A percentile compares a stretch with the other conserved stretches of the same genome.
Conservation (phyloP, 2,113 vertebrate species). For the Leptobrachium leishanense region DNA sequence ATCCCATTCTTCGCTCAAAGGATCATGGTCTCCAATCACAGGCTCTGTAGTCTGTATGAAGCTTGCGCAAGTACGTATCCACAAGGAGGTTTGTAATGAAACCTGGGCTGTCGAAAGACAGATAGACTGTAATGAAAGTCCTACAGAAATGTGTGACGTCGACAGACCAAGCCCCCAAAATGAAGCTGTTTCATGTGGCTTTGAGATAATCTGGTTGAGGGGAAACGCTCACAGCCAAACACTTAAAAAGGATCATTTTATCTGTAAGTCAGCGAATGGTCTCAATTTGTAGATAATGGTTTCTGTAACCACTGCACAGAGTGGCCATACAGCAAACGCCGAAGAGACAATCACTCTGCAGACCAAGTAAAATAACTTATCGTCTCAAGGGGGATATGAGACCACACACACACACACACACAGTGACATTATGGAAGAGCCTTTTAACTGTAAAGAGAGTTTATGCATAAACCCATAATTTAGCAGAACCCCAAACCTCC, state of each 20-base stretch:
- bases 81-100: background rate
- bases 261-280: slow-evolving; percentile 25
- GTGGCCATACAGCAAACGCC: background rate
- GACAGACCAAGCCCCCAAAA: slow-evolving; percentile 1
- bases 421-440: too few relatives aligned
- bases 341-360: too few relatives aligned
- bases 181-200: slow-evolving; percentile 25
- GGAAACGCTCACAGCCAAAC: slow-evolving; percentile 30
- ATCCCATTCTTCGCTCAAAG: too few relatives aligned
- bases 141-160: background rate
- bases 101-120: background rate
- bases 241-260: slow-evolving; percentile 17
- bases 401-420: background rate
- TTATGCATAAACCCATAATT: too few relatives aligned
- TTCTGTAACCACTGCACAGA: slow-evolving; percentile 14
- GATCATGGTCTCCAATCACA: too few relatives aligned
- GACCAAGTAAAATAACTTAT: background rate
- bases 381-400: background rate
- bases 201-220: slow-evolving; percentile 24
- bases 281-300: slow-evolving; percentile 18
- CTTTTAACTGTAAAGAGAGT: too few relatives aligned
- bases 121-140: background rate
- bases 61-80: background rate
- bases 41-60: background rate
- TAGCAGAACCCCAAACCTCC: too few relatives aligned